Percentiles rank a stretch among this genome's conserved stretches.
Conservation (phyloP, 2,888 invertebrate species). For the Sisyra terminalis region DNA sequence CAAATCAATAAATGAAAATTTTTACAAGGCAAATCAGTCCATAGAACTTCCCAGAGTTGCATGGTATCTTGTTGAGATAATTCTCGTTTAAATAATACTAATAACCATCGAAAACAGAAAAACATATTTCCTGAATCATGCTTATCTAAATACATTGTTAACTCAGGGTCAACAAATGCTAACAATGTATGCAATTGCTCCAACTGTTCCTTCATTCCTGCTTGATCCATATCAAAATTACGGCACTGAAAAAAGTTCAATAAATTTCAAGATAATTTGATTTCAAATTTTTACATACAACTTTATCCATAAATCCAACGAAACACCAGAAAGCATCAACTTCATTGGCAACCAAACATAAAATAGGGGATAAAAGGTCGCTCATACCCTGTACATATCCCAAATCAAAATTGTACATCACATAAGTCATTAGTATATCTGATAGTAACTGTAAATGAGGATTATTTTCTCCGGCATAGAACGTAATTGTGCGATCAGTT, state of each 20-base stretch:
- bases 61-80: constrained; percentile 74
- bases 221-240: constrained; percentile 95
- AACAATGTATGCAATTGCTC: constrained; percentile 68
- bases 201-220: constrained; percentile 88
- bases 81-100: constrained; percentile 92
- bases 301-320: constrained; percentile 91
- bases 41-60: constrained; percentile 89
- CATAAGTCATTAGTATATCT: constrained; percentile 94
- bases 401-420: constrained; percentile 97
- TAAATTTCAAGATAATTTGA: background rate
- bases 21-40: constrained; percentile 87
- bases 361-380: constrained; percentile 83
- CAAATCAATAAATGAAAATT: constrained; percentile 92
- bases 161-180: constrained; percentile 63
- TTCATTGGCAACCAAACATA: constrained; percentile 79
- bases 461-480: constrained; percentile 88
- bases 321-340: constrained; percentile 99
- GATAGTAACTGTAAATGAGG: constrained; percentile 68
- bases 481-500: constrained; percentile 81
- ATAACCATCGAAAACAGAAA: constrained; percentile 96
- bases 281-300: constrained; percentile 41
- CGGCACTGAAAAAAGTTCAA: constrained; percentile 36
- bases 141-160: constrained; percentile 70
- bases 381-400: constrained; percentile 98
- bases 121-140: constrained; percentile 94